Conservation (phyloP, 37 sponge, comb jelly and placozoan genomes). For the Ephydatia muelleri region DNA sequence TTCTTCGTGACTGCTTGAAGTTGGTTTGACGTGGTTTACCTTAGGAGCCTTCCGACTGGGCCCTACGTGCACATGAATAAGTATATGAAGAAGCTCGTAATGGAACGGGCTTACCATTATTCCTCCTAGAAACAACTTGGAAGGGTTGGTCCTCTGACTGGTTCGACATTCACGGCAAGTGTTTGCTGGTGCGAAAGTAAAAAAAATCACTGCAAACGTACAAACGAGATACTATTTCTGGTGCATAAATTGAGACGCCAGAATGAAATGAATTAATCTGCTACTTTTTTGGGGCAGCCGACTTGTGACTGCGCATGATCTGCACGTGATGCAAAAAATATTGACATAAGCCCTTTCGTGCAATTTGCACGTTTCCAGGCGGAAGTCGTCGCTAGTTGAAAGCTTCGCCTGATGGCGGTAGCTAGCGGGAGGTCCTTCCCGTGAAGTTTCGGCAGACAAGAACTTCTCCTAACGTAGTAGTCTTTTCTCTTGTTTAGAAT, state of each 20-base stretch:
- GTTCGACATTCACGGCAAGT: slow-evolving; percentile 7
- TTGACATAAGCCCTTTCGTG: background rate
- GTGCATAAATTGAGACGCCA: background rate
- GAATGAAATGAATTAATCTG: background rate
- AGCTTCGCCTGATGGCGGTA: slow-evolving; percentile 1
- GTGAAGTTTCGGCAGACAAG: slow-evolving; percentile 10
- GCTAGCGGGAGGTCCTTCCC: background rate
- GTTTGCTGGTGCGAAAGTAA: background rate
- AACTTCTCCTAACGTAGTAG: background rate
- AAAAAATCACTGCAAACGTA: background rate
- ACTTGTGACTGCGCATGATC: background rate
- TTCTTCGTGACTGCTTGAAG: background rate
- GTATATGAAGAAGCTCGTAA: no score
- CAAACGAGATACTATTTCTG: background rate
- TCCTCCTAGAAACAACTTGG: slow-evolving; percentile 25
- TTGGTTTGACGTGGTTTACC: background rate
- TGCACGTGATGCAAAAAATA: background rate
- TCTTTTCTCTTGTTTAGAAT: background rate
- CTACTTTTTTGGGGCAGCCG: background rate
- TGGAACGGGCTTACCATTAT: background rate
- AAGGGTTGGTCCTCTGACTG: slow-evolving; percentile 33
- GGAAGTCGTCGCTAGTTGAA: slow-evolving; percentile 1
- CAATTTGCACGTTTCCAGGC: background rate
- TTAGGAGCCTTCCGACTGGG: background rate
- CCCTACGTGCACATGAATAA: background rate